Base-by-base conservation (phyloP, 2,797 vertebrate genomes). In the Danio albolineatus region DNA sequence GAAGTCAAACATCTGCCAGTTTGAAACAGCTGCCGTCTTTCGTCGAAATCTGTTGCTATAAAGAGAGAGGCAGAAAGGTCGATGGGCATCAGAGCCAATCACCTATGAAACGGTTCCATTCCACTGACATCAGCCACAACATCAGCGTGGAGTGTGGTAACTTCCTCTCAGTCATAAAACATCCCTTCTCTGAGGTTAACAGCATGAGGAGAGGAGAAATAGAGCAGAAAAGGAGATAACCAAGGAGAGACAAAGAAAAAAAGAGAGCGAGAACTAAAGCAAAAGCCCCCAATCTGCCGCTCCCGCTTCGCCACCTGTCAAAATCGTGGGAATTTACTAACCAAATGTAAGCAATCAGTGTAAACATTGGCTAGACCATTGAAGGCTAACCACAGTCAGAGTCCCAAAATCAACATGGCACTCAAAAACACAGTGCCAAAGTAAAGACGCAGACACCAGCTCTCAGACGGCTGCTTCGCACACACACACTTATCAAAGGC, bases 381-480 rank as follows among this genome's bases (percentile, higher is more conserved):
- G 56, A 78, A 79, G 56, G 70, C 75, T 51, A 73, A 83, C 78
- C 28, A 49, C 76, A 73, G 78, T 84, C 78, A 71, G 49, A 59
- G 59, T 77, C 69, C 82, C 77, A 86, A 84, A 83, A 69, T 80
- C 81, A 87, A 86, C 83, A 89, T 54, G 64, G 49, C 64, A 66
- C 71, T 84, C 79, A 64, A 79, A 73, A 73, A 51, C 53, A 10
- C 59, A 10, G 14, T n/a, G 75, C 79, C 81, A 86, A 81, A 44
- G 79, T 81, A 81, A 83, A 82, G 71, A 79, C 39, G 44, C 44
- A 48, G 36, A 79, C 56, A 61, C 72, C 69, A 73, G 53, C 66
- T 64, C 28, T 43, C 38, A 67, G 41, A 19, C 75, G 19, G 10
- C 17, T 54, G 65, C 43, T n/a, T 28, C 60, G 49, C 28, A 39